These are phyloP conservation scores for Dynastes grantii DNA, from an alignment of 2,888 invertebrate species.

Conservation along the genomic window DNA sequence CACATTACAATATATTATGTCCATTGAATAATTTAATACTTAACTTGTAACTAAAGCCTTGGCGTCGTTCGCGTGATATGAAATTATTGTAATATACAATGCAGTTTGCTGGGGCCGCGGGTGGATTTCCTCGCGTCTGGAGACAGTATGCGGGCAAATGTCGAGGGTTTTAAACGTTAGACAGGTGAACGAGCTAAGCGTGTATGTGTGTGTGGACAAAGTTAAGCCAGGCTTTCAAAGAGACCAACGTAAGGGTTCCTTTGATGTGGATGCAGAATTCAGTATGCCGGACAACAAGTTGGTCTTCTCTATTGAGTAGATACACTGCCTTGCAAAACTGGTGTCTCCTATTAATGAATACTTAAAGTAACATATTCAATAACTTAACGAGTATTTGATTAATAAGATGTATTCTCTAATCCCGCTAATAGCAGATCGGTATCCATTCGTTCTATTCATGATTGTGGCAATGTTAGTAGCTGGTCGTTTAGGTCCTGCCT, in stretches of 20 bases:
- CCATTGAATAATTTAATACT: slow-evolving; percentile 46
- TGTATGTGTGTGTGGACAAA: slow-evolving; percentile 48
- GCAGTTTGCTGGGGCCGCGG: slow-evolving; percentile 49
- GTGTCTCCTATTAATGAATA: no score
- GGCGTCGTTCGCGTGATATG: slow-evolving; percentile 43
- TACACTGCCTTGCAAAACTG: neutral
- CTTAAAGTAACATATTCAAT: no score
- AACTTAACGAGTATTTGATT: no score
- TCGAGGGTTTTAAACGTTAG: slow-evolving; percentile 49
- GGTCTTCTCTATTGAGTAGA: slow-evolving; percentile 27
- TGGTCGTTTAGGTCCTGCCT: no score
- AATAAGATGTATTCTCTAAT: no score
- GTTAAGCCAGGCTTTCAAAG: slow-evolving; percentile 52
- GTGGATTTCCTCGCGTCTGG: slow-evolving; percentile 47
- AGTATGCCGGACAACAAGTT: slow-evolving; percentile 50
- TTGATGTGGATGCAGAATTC: slow-evolving; percentile 52
- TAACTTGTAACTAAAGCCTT: slow-evolving; percentile 45
- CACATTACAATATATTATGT: slow-evolving; percentile 38
- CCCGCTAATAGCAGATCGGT: no score
- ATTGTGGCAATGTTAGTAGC: no score
- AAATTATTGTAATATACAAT: slow-evolving; percentile 53
- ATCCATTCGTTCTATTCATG: no score
- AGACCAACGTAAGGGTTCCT: slow-evolving; percentile 44
- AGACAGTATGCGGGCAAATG: slow-evolving; percentile 45
- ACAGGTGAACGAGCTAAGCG: slow-evolving; percentile 41